Percentiles rank a stretch among this genome's conserved stretches.
phyloP scores from a whole-genome alignment of 2,888 invertebrate genomes.

The Mesorhabditis spiculigera region DNA sequence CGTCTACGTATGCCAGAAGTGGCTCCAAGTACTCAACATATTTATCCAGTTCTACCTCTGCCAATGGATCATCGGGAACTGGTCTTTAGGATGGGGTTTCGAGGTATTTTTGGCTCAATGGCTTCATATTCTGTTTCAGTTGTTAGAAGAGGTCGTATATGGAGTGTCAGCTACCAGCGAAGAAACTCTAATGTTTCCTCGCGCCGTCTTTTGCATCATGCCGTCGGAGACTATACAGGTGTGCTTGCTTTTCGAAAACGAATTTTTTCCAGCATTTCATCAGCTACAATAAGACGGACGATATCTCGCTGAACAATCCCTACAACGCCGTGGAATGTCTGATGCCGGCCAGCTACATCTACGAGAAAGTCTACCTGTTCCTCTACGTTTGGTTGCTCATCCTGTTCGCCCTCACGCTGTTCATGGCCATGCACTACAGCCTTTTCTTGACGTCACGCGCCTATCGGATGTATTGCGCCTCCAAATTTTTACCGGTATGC shows the following conservation, averaged over 20 bases:
- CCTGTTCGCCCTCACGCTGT: slow-evolving; percentile 18
- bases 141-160: too few relatives aligned
- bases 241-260: background rate
- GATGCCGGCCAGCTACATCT: slow-evolving; percentile 31
- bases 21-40: slow-evolving; percentile 15
- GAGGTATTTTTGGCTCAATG: slow-evolving; percentile 12
- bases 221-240: background rate
- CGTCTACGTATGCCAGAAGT: slow-evolving; percentile 16
- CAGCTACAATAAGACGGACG: slow-evolving; percentile 6
- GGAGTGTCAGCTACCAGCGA: too few relatives aligned
- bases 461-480: slow-evolving; percentile 11
- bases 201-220: too few relatives aligned
- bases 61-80: slow-evolving; percentile 16
- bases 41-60: slow-evolving; percentile 17
- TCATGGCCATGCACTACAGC: slow-evolving; percentile 17
- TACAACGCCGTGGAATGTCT: slow-evolving; percentile 24
- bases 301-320: background rate
- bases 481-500: slow-evolving; percentile 18
- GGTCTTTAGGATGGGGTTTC: slow-evolving; percentile 21
- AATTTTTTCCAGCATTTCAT: slow-evolving; percentile 1
- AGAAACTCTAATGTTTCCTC: too few relatives aligned
- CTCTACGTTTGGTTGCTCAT: slow-evolving; percentile 34
- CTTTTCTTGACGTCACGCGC: slow-evolving; percentile 8
- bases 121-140: too few relatives aligned
- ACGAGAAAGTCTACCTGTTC: slow-evolving; percentile 31